Conservation (phyloP, 1,140 invertebrate species). For the Tenebrio molitor region DNA sequence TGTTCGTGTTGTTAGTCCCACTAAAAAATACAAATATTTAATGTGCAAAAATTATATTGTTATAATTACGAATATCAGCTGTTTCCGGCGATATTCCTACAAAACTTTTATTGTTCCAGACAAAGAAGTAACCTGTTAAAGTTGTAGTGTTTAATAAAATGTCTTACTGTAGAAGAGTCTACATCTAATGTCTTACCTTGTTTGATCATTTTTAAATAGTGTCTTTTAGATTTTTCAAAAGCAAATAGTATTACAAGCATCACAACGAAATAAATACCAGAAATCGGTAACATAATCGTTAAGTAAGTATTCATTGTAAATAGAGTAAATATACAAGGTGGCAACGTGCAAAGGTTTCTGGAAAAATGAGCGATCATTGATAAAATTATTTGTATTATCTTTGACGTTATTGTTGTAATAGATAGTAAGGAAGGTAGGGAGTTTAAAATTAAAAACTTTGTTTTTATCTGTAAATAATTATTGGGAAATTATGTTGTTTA, state of each 20-base stretch:
- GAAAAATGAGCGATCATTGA: not conserved
- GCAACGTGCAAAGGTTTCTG: too few species aligned
- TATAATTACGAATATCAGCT: conserved; percentile 2
- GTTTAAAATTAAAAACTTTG: too few species aligned
- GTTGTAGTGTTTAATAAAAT: too few species aligned
- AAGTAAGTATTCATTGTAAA: conserved; percentile 30
- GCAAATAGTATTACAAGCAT: conserved; percentile 25
- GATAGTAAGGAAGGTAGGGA: too few species aligned
- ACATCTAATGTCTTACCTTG: conserved; percentile 12
- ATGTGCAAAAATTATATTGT: conserved; percentile 5
- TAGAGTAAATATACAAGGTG: conserved; percentile 7
- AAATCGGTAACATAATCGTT: conserved; percentile 24
- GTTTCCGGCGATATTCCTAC: conserved; percentile 10
- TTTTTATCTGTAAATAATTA: too few species aligned
- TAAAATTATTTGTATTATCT: not conserved
- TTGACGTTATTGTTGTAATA: not conserved
- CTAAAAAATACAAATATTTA: conserved; percentile 23
- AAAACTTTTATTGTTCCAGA: conserved; percentile 25
- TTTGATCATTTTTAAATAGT: conserved; percentile 33
- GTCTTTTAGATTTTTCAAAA: not conserved
- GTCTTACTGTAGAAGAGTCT: too few species aligned
- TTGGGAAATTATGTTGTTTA: too few species aligned
- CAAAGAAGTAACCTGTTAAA: conserved; percentile 21
- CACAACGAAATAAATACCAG: not conserved
- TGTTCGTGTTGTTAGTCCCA: not conserved